A percentile compares a stretch with the other conserved stretches of the same genome.
phyloP scores from a whole-genome alignment of 2,888 invertebrate species.

The Flabesymbios commensalis region DNA sequence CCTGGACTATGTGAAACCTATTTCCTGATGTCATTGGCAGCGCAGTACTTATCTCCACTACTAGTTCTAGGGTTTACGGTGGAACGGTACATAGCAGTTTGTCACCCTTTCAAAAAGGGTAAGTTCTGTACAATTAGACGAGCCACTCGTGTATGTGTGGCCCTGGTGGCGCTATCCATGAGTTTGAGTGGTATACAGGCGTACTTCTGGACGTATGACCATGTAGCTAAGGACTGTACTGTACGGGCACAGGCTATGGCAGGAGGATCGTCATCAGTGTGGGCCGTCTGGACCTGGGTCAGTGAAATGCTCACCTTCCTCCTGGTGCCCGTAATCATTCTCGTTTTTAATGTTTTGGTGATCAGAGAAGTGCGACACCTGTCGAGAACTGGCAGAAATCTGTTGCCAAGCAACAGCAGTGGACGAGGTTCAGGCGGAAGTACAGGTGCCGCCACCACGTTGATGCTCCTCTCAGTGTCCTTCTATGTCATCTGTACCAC shows the following conservation, averaged over 20 bases:
- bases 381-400: conserved; percentile 8
- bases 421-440: neutral
- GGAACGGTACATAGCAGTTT: conserved; percentile 56
- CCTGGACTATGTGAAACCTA: conserved; percentile 53
- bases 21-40: conserved; percentile 46
- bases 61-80: conserved; percentile 59
- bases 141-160: conserved; percentile 41
- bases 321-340: conserved; percentile 46
- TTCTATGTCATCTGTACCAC: conserved; percentile 60
- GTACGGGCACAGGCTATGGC: conserved; percentile 31
- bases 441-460: conserved; percentile 48
- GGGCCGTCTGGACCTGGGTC: conserved; percentile 46
- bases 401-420: neutral
- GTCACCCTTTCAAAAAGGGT: conserved; percentile 46
- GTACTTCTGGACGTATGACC: conserved; percentile 52
- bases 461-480: conserved; percentile 57
- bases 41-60: conserved; percentile 56
- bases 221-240: conserved; percentile 38
- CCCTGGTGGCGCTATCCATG: conserved; percentile 34
- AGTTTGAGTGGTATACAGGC: conserved; percentile 47
- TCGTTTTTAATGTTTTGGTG: conserved; percentile 52
- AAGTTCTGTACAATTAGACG: conserved; percentile 51
- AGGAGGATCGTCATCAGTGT: conserved; percentile 34
- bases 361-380: conserved; percentile 44
- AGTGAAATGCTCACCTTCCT: conserved; percentile 49